Evolutionary conservation across 2,888 invertebrate genomes (phyloP).

Genomic region (Zootermopsis nevadensis): DNA sequence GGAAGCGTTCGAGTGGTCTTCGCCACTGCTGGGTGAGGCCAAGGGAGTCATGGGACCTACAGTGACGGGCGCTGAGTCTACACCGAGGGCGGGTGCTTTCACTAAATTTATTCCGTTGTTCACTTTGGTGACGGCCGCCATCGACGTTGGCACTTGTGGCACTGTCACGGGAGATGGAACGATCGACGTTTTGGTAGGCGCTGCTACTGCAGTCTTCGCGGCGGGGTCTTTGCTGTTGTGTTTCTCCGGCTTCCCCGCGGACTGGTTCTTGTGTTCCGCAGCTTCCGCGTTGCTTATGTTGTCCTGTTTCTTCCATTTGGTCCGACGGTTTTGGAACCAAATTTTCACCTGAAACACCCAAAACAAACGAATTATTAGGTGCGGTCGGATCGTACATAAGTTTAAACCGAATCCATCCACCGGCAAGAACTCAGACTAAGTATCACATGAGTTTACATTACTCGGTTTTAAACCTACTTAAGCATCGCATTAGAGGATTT

Average conservation of each 20-base stretch:
- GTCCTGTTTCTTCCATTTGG: constrained; percentile 92
- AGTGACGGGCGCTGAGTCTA: constrained; percentile 14
- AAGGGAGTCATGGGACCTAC: constrained; percentile 35
- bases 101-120: constrained; percentile 32
- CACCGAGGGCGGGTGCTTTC: constrained; percentile 15
- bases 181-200: constrained; percentile 13
- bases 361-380: constrained; percentile 44
- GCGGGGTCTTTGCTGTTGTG: neutral
- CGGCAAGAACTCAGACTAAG: no score
- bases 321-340: constrained; percentile 89
- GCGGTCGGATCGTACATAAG: no score
- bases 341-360: constrained; percentile 82
- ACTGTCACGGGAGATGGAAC: constrained; percentile 29
- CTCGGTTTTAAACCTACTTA: no score
- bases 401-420: no score
- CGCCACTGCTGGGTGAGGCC: constrained; percentile 53
- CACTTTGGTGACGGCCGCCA: constrained; percentile 34
- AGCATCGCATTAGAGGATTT: no score
- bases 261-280: constrained; percentile 79
- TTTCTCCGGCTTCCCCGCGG: constrained; percentile 43
- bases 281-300: constrained; percentile 90
- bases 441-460: no score
- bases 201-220: neutral
- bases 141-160: constrained; percentile 24
- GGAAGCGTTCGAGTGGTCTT: constrained; percentile 57